Evolutionary conservation across 2,797 vertebrate species (phyloP).

Genomic region (Alcedo atthis): DNA sequence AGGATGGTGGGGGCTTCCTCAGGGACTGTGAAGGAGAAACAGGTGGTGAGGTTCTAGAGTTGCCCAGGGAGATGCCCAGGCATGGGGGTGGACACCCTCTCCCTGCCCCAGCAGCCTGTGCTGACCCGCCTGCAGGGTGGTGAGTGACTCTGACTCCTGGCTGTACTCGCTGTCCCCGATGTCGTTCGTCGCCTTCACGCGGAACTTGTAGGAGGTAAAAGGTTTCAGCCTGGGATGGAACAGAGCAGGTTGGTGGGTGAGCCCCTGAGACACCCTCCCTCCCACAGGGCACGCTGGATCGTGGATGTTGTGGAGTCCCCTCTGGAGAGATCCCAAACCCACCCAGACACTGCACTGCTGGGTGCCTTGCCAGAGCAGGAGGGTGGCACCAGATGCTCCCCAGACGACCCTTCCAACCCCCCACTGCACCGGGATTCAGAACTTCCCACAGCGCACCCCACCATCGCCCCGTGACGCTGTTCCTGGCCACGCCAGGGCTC

Average conservation of each 20-base stretch:
- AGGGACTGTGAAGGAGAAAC: conserved; percentile 62
- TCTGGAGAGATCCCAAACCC: neutral
- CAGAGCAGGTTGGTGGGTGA: accelerated
- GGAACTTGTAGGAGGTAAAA: conserved; percentile 98
- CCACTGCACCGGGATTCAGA: neutral
- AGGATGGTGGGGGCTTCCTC: conserved; percentile 87
- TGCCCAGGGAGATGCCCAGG: neutral
- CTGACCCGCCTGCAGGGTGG: conserved; percentile 94
- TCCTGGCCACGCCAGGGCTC: neutral
- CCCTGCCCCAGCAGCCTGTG: neutral
- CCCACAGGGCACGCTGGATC: accelerated
- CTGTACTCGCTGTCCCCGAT: conserved; percentile 98
- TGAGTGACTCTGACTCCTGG: conserved; percentile 93
- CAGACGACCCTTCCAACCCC: neutral
- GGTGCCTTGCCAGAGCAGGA: neutral
- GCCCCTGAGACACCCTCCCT: neutral
- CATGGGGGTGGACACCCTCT: neutral
- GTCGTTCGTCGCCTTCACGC: conserved; percentile 96
- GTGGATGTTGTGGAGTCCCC: neutral
- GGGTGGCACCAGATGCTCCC: neutral
- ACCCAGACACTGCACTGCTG: neutral
- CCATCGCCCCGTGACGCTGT: neutral
- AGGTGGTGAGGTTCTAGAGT: neutral
- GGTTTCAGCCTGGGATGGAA: conserved; percentile 87
- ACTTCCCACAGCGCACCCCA: accelerated